These are phyloP conservation scores for Agonopterix heracliana DNA, from an alignment of 2,888 invertebrate species.

Conservation along the genomic window DNA sequence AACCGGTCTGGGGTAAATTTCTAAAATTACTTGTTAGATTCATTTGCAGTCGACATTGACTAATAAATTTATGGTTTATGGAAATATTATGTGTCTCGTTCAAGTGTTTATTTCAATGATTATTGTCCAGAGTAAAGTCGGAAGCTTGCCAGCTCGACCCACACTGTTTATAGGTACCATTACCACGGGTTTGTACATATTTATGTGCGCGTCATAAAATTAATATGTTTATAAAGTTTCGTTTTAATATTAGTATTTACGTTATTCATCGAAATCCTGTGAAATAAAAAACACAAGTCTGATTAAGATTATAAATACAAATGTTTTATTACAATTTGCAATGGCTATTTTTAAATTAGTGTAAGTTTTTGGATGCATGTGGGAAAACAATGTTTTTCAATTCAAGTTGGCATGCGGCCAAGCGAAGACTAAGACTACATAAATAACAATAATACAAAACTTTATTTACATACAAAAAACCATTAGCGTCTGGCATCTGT, in stretches of 20 bases:
- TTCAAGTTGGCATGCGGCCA: conserved; percentile 36
- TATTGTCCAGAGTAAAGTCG: conserved; percentile 13
- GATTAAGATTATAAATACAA: too few relatives aligned
- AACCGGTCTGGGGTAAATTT: too few relatives aligned
- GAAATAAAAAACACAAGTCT: not conserved
- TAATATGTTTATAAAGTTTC: not conserved
- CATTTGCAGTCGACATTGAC: not conserved
- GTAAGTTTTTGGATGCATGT: not conserved
- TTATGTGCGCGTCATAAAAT: not conserved
- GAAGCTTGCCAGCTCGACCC: conserved; percentile 22
- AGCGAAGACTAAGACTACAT: conserved; percentile 22
- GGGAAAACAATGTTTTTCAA: conserved; percentile 23
- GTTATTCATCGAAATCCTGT: not conserved
- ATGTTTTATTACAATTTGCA: too few relatives aligned
- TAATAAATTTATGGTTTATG: conserved; percentile 3
- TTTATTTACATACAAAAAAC: conserved; percentile 25
- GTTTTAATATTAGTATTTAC: not conserved
- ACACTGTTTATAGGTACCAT: conserved; percentile 16
- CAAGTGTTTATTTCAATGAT: conserved; percentile 6
- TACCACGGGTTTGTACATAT: too few relatives aligned
- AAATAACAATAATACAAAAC: conserved; percentile 30
- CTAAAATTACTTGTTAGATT: not conserved
- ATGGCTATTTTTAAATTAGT: not conserved
- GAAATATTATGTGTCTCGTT: conserved; percentile 1
- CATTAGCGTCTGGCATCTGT: conserved; percentile 35